These are phyloP conservation scores for Drosophila elegans DNA, from an alignment of 1,140 invertebrate species.

Conservation along the genomic window DNA sequence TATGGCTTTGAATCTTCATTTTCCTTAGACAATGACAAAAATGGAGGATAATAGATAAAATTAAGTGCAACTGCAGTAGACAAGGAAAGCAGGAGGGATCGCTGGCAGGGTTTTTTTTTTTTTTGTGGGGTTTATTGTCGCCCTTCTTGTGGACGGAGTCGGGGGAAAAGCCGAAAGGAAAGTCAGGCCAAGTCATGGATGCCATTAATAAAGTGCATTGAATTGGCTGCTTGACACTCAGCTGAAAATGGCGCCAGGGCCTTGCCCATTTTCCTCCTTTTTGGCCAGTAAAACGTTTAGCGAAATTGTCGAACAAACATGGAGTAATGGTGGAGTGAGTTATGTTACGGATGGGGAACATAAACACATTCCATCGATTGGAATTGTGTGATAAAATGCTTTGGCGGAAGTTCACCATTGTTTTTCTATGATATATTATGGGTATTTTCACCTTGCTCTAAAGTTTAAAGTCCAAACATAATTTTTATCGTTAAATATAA, in stretches of 20 bases:
- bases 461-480: neutral
- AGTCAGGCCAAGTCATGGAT: constrained; percentile 42
- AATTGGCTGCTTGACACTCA: constrained; percentile 57
- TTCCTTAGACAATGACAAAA: constrained; percentile 79
- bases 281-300: constrained; percentile 43
- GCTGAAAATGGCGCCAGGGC: constrained; percentile 15
- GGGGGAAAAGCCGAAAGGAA: neutral
- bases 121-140: constrained; percentile 30
- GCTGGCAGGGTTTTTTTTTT: constrained; percentile 12
- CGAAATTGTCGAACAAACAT: constrained; percentile 49
- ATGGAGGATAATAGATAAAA: constrained; percentile 78
- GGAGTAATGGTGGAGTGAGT: constrained; percentile 15
- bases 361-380: constrained; percentile 12
- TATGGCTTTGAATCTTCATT: constrained; percentile 81
- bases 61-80: constrained; percentile 80
- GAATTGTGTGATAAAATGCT: constrained; percentile 4
- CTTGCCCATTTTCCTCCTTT: constrained; percentile 4
- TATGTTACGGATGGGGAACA: constrained; percentile 8
- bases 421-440: constrained; percentile 24
- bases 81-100: constrained; percentile 31
- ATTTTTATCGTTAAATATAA: neutral
- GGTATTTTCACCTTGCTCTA: neutral
- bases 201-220: constrained; percentile 77
- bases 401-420: constrained; percentile 4
- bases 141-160: neutral